These are phyloP conservation scores for Acipenser transmontanus DNA, from an alignment of 2,797 vertebrate genomes.

Conservation along the genomic window DNA sequence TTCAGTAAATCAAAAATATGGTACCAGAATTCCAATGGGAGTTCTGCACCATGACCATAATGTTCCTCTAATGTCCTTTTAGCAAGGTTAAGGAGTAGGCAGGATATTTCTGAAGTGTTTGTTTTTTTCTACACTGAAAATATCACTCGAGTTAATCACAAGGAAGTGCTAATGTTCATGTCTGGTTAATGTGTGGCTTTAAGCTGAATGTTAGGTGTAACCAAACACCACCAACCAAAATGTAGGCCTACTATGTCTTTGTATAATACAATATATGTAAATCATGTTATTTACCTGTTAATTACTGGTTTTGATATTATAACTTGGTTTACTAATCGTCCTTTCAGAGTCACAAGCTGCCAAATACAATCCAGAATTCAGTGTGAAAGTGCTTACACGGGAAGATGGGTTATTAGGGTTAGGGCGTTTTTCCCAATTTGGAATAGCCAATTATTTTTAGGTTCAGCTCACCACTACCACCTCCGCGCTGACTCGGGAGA, in stretches of 20 bases:
- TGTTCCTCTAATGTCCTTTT: slow-evolving; percentile 41
- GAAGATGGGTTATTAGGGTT: slow-evolving; percentile 15
- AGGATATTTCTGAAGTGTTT: slow-evolving; percentile 35
- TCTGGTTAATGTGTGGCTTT: slow-evolving; percentile 39
- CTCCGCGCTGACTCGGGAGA: too few species aligned
- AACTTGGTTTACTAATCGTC: slow-evolving; percentile 19
- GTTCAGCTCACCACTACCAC: too few species aligned
- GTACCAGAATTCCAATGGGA: slow-evolving; percentile 42
- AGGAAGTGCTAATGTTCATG: slow-evolving; percentile 58
- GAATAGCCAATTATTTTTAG: too few species aligned
- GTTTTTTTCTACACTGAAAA: slow-evolving; percentile 33
- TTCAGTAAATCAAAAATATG: slow-evolving; percentile 60
- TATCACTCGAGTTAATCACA: slow-evolving; percentile 65
- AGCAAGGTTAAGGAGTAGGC: slow-evolving; percentile 39
- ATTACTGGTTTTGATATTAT: slow-evolving; percentile 9
- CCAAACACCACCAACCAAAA: too few species aligned
- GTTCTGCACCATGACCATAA: slow-evolving; percentile 39
- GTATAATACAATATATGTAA: neutral
- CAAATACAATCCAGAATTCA: slow-evolving; percentile 16
- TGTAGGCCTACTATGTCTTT: too few species aligned
- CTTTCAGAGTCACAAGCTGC: slow-evolving; percentile 8
- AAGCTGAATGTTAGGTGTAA: slow-evolving; percentile 6
- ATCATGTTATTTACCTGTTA: neutral
- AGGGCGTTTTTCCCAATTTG: neutral
- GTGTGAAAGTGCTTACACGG: slow-evolving; percentile 15